Conservation (phyloP, 2,797 vertebrate species). For the Percopsis omiscomaycus region DNA sequence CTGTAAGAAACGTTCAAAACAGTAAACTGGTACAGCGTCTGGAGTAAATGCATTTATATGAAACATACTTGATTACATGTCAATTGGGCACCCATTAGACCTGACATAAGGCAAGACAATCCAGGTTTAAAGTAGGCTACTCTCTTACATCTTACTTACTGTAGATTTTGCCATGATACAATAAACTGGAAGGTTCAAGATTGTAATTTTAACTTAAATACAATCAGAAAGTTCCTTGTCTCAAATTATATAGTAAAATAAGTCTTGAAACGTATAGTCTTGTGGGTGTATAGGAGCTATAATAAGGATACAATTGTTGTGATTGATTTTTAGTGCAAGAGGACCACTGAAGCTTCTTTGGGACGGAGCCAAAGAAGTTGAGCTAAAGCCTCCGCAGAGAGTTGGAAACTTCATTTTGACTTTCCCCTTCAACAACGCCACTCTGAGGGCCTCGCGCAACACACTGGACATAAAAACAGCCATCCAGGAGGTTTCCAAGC, state of each 20-base stretch:
- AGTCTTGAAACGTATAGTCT: not conserved
- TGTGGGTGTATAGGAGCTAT: not conserved
- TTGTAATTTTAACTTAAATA: too few species aligned
- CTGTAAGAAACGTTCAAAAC: too few species aligned
- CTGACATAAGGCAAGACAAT: too few species aligned
- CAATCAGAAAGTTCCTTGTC: too few species aligned
- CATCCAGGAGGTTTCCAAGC: constrained; percentile 76
- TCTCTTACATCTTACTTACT: too few species aligned
- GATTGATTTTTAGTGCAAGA: constrained; percentile 38
- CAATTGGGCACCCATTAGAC: too few species aligned
- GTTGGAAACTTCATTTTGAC: constrained; percentile 82
- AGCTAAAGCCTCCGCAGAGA: constrained; percentile 49
- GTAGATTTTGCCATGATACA: too few species aligned
- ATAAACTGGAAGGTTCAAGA: too few species aligned
- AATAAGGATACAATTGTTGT: not conserved
- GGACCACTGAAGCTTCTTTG: not conserved
- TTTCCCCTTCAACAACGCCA: constrained; percentile 82
- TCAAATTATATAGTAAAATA: not conserved
- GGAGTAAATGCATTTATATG: too few species aligned
- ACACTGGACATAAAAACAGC: constrained; percentile 68
- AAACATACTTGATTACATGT: too few species aligned
- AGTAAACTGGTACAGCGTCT: too few species aligned
- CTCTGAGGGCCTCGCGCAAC: constrained; percentile 72
- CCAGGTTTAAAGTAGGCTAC: too few species aligned
- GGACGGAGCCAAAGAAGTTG: constrained; percentile 30